phyloP scores from a whole-genome alignment of 2,888 invertebrate species.

The Tholera decimalis region DNA sequence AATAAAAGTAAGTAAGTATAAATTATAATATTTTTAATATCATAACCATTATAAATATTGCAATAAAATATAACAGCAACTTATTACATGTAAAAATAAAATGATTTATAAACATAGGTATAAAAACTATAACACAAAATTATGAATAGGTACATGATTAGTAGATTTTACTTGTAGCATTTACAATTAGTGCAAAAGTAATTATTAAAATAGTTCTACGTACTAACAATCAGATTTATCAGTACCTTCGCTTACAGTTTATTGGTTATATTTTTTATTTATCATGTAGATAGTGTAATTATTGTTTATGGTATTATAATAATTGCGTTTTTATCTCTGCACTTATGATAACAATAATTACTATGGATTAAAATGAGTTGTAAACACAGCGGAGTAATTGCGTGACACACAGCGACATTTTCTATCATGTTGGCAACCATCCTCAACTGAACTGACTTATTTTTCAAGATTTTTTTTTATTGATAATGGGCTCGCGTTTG shows the following conservation, averaged over 20 bases:
- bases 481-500: no score
- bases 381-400: neutral
- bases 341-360: slow-evolving; percentile 9
- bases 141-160: neutral
- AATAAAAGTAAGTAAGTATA: slow-evolving; percentile 5
- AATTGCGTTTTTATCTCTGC: neutral
- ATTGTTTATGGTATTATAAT: neutral
- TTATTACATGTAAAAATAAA: slow-evolving; percentile 20
- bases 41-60: slow-evolving; percentile 26
- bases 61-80: slow-evolving; percentile 37
- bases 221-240: slow-evolving; percentile 4
- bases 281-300: neutral
- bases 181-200: neutral
- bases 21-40: slow-evolving; percentile 11
- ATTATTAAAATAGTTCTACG: slow-evolving; percentile 14
- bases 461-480: neutral
- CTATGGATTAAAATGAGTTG: slow-evolving; percentile 1
- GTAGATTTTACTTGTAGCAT: neutral
- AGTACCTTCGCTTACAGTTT: slow-evolving; percentile 34
- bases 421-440: neutral
- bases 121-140: neutral
- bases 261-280: slow-evolving; percentile 18
- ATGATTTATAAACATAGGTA: neutral
- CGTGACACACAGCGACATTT: neutral
- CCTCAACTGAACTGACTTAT: neutral